Conservation (phyloP, 2,113 vertebrate species). For the Mesitornis unicolor region DNA sequence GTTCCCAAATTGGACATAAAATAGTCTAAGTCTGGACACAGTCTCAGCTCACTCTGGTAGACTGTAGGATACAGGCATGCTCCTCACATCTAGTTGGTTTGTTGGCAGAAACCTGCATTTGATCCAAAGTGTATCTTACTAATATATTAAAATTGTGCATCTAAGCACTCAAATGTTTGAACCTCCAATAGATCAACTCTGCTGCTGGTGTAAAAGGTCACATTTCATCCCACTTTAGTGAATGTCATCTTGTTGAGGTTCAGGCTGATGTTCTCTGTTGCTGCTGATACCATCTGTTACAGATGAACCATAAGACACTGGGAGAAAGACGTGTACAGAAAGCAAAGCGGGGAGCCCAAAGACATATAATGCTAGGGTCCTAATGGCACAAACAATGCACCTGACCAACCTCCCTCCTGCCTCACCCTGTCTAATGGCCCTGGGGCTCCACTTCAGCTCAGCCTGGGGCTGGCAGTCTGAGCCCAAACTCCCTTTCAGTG, state of each 20-base stretch:
- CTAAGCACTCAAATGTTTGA: not conserved
- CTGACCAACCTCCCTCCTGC: not conserved
- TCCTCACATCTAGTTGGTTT: not conserved
- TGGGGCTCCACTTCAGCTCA: not conserved
- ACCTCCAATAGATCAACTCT: not conserved
- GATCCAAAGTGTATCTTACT: not conserved
- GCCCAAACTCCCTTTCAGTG: not conserved
- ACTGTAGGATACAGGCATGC: not conserved
- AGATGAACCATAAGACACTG: not conserved
- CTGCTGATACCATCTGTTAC: not conserved
- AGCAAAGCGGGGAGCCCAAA: not conserved
- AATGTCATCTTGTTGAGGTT: not conserved
- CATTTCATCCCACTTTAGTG: not conserved
- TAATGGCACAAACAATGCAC: not conserved
- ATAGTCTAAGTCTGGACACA: not conserved
- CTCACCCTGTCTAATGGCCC: not conserved
- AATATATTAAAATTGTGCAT: not conserved
- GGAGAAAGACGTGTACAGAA: not conserved
- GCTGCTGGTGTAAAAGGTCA: not conserved
- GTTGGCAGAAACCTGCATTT: not conserved
- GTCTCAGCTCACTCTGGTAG: fast-evolving
- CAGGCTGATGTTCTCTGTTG: not conserved
- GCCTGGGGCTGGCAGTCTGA: not conserved
- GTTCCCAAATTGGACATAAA: not conserved
- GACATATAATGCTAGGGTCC: not conserved